phyloP scores from a whole-genome alignment of 2,888 invertebrate species.

The Diplolepis rosae region DNA sequence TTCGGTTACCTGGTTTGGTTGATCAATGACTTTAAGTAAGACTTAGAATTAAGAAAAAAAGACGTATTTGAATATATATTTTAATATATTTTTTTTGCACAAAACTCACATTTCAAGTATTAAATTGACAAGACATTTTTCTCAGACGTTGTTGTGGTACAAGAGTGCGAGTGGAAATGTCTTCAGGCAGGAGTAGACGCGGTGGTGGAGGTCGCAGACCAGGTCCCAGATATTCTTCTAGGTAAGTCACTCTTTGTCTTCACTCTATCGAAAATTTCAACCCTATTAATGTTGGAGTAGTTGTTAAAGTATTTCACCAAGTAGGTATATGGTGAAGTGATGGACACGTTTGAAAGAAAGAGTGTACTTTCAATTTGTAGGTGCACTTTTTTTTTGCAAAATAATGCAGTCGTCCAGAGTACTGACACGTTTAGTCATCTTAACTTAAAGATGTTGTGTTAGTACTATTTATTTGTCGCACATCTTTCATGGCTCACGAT shows the following conservation, averaged over 20 bases:
- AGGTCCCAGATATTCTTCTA: constrained; percentile 66
- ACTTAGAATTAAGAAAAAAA: too few relatives aligned
- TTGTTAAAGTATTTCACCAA: constrained; percentile 54
- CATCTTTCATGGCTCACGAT: neutral
- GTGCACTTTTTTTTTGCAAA: constrained; percentile 45
- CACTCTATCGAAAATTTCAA: constrained; percentile 46
- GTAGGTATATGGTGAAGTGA: constrained; percentile 62
- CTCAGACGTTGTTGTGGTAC: constrained; percentile 90
- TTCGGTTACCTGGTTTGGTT: too few relatives aligned
- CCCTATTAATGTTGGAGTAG: constrained; percentile 55
- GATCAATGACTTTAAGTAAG: too few relatives aligned
- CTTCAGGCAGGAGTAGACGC: constrained; percentile 87
- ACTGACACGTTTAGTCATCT: constrained; percentile 17
- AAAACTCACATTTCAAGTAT: too few relatives aligned
- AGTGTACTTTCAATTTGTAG: constrained; percentile 49
- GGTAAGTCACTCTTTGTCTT: constrained; percentile 56
- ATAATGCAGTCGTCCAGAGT: constrained; percentile 24
- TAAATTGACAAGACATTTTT: constrained; percentile 45
- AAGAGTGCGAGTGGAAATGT: constrained; percentile 94
- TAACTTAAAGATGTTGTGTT: constrained; percentile 46
- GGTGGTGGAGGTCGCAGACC: constrained; percentile 76
- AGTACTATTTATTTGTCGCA: constrained; percentile 15
- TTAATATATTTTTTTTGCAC: too few relatives aligned
- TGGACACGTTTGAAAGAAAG: constrained; percentile 47
- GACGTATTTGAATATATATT: too few relatives aligned